Percentiles rank a stretch among this genome's conserved stretches.
These are phyloP conservation scores for Battus philenor DNA, from an alignment of 1,140 invertebrate genomes.

Conservation along the genomic window DNA sequence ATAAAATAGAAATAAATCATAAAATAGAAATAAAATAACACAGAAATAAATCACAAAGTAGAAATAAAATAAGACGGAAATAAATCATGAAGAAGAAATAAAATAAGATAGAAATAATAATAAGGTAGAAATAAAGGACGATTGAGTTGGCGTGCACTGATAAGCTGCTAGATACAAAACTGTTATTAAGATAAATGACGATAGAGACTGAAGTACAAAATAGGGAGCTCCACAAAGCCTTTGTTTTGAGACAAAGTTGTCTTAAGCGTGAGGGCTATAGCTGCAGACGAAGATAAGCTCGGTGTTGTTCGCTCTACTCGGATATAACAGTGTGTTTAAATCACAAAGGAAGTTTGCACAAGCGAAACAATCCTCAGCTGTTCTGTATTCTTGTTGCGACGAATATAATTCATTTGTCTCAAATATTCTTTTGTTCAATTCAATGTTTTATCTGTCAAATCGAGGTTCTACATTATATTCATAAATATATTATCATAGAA, in stretches of 20 bases:
- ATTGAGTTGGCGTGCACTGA: slow-evolving; percentile 4
- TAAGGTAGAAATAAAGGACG: background rate
- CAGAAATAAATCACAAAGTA: too few species aligned
- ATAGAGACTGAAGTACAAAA: slow-evolving; percentile 14
- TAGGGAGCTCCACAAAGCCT: slow-evolving; percentile 11
- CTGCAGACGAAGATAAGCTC: slow-evolving; percentile 15
- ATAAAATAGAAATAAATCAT: too few species aligned
- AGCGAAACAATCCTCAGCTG: slow-evolving; percentile 7
- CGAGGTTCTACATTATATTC: background rate
- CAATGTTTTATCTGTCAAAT: background rate
- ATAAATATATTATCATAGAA: too few species aligned
- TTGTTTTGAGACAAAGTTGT: slow-evolving; percentile 16
- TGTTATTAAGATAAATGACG: slow-evolving; percentile 13
- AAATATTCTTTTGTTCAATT: slow-evolving; percentile 2
- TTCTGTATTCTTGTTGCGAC: background rate
- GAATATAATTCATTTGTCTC: slow-evolving; percentile 1
- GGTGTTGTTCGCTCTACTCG: slow-evolving; percentile 11
- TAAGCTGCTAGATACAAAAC: slow-evolving; percentile 11
- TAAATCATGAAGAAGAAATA: too few species aligned
- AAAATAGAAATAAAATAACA: too few species aligned
- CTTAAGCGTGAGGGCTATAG: slow-evolving; percentile 15
- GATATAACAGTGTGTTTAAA: slow-evolving; percentile 15
- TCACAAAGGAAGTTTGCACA: slow-evolving; percentile 16
- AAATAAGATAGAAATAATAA: too few species aligned
- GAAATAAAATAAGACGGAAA: too few species aligned